phyloP scores from a whole-genome alignment of 2,797 vertebrate genomes.

The Leptodactylus fallax region DNA sequence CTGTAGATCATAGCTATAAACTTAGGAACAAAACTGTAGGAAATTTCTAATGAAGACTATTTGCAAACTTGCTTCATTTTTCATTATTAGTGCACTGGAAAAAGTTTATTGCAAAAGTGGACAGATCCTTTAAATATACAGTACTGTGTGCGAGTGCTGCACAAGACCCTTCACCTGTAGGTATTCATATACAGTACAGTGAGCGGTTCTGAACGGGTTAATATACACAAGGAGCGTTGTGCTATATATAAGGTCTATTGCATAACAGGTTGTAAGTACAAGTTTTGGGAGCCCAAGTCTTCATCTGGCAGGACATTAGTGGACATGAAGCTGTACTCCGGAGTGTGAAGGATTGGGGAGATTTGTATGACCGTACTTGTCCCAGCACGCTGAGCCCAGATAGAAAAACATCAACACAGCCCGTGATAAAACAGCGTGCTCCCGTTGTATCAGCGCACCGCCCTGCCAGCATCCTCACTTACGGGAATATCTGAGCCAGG shows the following conservation, averaged over 20 bases:
- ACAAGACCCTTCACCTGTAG: too few species aligned
- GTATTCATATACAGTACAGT: too few species aligned
- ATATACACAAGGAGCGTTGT: not conserved
- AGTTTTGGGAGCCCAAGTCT: not conserved
- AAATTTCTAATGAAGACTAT: too few species aligned
- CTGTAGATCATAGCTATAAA: too few species aligned
- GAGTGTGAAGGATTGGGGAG: not conserved
- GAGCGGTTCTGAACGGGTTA: not conserved
- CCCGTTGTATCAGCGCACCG: not conserved
- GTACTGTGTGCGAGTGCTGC: too few species aligned
- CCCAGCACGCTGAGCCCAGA: not conserved
- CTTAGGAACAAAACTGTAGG: too few species aligned
- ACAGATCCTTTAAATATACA: too few species aligned
- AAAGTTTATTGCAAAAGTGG: too few species aligned
- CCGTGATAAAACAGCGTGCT: not conserved
- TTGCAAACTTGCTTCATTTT: too few species aligned
- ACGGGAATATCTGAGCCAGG: not conserved
- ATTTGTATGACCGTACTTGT: not conserved
- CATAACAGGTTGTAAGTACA: not conserved
- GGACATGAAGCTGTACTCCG: not conserved
- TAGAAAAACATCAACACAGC: constrained; percentile 34
- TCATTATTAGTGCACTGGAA: too few species aligned
- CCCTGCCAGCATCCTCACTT: constrained; percentile 28
- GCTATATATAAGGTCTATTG: not conserved
- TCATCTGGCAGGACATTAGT: not conserved